Conservation (phyloP, 1,140 invertebrate genomes). For the Saccostrea cuccullata region DNA sequence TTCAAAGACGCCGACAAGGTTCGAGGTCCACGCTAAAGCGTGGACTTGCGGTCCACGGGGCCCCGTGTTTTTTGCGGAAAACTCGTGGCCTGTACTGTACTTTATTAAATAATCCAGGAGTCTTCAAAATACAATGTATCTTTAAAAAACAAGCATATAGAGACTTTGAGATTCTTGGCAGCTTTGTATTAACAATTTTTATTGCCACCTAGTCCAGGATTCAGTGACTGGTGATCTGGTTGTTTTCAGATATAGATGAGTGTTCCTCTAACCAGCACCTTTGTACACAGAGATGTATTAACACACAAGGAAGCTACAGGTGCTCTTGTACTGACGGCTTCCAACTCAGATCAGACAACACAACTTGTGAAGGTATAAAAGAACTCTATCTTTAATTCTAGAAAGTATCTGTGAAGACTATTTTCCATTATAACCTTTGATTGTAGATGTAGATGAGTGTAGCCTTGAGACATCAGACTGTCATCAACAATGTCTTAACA, state of each 20-base stretch:
- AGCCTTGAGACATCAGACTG: neutral
- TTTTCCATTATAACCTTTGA: neutral
- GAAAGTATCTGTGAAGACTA: too few relatives aligned
- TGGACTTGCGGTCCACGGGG: too few relatives aligned
- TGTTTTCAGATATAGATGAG: too few relatives aligned
- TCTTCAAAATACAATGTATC: too few relatives aligned
- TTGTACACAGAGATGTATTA: slow-evolving; percentile 43
- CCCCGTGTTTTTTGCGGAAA: too few relatives aligned
- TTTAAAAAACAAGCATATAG: too few relatives aligned
- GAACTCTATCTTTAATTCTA: too few relatives aligned
- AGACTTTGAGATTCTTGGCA: too few relatives aligned
- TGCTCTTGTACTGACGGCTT: slow-evolving; percentile 40
- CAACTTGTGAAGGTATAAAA: slow-evolving; percentile 30
- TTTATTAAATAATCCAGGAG: neutral
- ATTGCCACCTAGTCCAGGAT: neutral
- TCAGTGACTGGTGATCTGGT: neutral
- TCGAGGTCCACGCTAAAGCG: too few relatives aligned
- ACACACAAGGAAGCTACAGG: slow-evolving; percentile 35
- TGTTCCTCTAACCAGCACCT: neutral
- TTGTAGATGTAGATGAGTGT: slow-evolving; percentile 28
- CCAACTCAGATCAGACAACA: slow-evolving; percentile 36
- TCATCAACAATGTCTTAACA: slow-evolving; percentile 13
- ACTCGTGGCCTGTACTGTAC: too few relatives aligned
- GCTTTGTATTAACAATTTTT: too few relatives aligned
- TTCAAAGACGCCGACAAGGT: too few relatives aligned